A percentile compares a stretch with the other conserved stretches of the same genome.
Evolutionary conservation across 2,888 invertebrate genomes (phyloP).

Genomic region (Colletes collaris): DNA sequence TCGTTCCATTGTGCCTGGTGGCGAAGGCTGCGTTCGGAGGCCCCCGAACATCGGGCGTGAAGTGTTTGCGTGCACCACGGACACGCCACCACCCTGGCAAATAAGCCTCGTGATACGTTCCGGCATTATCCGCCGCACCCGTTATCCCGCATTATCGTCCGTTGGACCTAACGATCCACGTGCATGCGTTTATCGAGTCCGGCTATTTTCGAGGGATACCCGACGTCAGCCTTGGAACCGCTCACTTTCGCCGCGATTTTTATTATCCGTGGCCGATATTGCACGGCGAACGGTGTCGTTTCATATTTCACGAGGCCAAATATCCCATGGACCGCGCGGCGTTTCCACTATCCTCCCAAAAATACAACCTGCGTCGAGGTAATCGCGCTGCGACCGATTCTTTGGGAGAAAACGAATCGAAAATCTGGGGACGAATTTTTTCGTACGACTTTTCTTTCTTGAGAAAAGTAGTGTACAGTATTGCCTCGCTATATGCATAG

Average conservation of each 20-base stretch:
- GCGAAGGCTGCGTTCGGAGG: conserved; percentile 44
- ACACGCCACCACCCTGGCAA: conserved; percentile 51
- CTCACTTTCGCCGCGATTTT: conserved; percentile 33
- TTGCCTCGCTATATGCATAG: no score
- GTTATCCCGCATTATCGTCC: conserved; percentile 58
- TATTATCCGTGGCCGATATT: conserved; percentile 27
- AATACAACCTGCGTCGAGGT: no score
- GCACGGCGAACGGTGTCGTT: conserved; percentile 21
- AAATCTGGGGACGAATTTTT: no score
- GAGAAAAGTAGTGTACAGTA: no score
- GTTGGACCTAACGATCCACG: conserved; percentile 53
- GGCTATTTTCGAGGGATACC: conserved; percentile 36
- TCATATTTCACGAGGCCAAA: conserved; percentile 26
- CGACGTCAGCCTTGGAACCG: conserved; percentile 21
- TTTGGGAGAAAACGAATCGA: no score
- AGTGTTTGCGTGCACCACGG: conserved; percentile 49
- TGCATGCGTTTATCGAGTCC: conserved; percentile 46
- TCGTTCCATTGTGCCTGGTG: conserved; percentile 57
- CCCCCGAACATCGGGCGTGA: conserved; percentile 40
- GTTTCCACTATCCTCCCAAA: no score
- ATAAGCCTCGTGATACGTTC: conserved; percentile 60
- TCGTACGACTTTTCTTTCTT: no score
- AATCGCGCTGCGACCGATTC: no score
- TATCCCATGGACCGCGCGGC: neutral
- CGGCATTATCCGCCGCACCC: conserved; percentile 58